Evolutionary conservation across 2,113 vertebrate genomes (phyloP), one percentile per base, ranked within the genome.

Genomic region (Otolemur garnettii): DNA sequence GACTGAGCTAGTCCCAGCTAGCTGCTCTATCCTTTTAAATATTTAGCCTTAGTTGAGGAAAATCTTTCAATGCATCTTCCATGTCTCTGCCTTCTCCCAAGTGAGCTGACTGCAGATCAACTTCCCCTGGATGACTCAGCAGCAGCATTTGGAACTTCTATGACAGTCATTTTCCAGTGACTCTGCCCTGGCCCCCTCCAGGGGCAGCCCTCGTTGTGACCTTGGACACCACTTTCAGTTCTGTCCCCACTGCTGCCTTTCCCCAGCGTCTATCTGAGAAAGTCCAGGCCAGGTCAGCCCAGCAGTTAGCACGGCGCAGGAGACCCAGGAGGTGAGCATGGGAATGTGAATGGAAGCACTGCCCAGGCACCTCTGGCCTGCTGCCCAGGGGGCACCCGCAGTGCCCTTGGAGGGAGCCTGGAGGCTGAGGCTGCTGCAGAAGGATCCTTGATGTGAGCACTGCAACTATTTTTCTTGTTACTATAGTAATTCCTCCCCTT

Each of bases 91-190:
- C 96, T 92, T 59, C 85, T 92, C 90, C 55, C 30, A 4, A 50
- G 55, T 7, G 53, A 75, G 94, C 75, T 71, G 75, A 69, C 13
- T 15, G 50, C 62, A 89, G 69, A 66, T 45, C 72, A 2, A 1
- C 94, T 84, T 91, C 94, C 93, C 77, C 74, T 7, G 72, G 30
- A n/a, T 94, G 93, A 95, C 93, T 93, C 86, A 93, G 91, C 82
- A 24, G 69, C 64, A 74, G 71, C 17, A 3, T 60, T 66, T 5
- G 78, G 84, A 75, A 82, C 91, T 53, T 30, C 26, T 24, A 3
- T 66, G 78, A 55, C 66, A 19, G 77, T 81, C 88, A 66, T 81
- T 88, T 85, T 90, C 96, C 68, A 1, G 79, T 78, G 77, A 55
- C 28, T 90, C 33, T n/a, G 64, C 21, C 0, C 30, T 4, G 53